phyloP scores from a whole-genome alignment of 2,113 vertebrate species.

The Anoplopoma fimbria region DNA sequence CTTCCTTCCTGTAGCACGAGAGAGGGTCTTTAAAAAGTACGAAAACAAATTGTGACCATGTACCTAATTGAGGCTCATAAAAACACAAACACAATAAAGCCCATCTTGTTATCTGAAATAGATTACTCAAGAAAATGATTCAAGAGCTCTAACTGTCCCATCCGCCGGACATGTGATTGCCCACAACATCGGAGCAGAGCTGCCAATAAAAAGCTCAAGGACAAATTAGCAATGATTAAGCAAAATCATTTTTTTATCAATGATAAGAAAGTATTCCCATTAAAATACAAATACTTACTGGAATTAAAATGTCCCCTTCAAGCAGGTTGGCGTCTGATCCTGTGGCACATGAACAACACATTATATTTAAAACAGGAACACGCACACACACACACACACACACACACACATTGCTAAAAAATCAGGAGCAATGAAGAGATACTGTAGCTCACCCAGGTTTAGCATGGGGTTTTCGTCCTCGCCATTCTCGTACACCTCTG shows the following conservation, averaged over 20 bases:
- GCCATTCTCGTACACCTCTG: conserved; percentile 77
- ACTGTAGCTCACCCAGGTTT: conserved; percentile 73
- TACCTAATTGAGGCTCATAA: background rate
- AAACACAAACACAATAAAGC: background rate
- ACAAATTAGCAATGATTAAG: background rate
- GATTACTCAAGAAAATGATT: background rate
- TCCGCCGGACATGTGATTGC: background rate
- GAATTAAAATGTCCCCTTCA: conserved; percentile 90
- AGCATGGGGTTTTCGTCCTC: conserved; percentile 78
- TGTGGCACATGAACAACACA: conserved; percentile 45
- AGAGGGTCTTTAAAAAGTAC: background rate
- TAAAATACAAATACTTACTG: conserved; percentile 67
- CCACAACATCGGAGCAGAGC: background rate
- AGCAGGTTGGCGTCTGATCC: conserved; percentile 87
- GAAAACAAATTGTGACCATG: background rate
- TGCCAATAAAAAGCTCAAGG: background rate
- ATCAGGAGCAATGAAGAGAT: background rate
- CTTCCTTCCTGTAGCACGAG: conserved; percentile 75
- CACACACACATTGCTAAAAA: background rate
- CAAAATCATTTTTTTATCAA: background rate
- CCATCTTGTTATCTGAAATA: background rate
- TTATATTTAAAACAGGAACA: background rate
- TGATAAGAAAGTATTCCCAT: background rate
- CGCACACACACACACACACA: background rate
- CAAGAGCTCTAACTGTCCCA: background rate